phyloP scores from a whole-genome alignment of 2,113 vertebrate genomes.

The Mus musculus region DNA sequence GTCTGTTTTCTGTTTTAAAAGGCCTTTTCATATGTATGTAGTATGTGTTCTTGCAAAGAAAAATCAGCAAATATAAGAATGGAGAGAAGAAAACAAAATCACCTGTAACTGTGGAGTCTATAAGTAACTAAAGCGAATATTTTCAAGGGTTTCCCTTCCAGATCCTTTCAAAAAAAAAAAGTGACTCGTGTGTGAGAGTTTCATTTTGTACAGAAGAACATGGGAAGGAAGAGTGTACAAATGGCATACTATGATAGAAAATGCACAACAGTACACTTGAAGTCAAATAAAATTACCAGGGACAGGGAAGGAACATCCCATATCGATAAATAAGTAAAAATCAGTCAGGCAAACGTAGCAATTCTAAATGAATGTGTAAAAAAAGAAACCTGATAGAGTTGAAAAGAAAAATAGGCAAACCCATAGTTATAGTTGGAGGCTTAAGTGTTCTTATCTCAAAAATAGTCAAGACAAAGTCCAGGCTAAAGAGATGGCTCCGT shows the following conservation, averaged over 20 bases:
- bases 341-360: background rate
- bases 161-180: background rate
- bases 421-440: background rate
- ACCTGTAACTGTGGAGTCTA: background rate
- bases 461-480: background rate
- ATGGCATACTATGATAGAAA: background rate
- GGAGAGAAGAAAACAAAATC: constrained; percentile 47
- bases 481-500: background rate
- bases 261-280: background rate
- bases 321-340: background rate
- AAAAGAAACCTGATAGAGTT: background rate
- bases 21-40: constrained; percentile 13
- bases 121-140: constrained; percentile 27
- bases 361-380: background rate
- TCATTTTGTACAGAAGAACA: background rate
- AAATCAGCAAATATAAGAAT: constrained; percentile 8
- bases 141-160: constrained; percentile 17
- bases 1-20: constrained; percentile 58
- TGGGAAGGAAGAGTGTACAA: background rate
- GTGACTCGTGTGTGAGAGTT: background rate
- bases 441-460: background rate
- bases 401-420: background rate
- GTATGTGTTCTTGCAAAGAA: background rate
- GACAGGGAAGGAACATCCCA: background rate
- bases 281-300: background rate